Percentiles rank a stretch among this genome's conserved stretches.
Conservation (phyloP, 1,140 invertebrate species). For the Brachionus sp. region DNA sequence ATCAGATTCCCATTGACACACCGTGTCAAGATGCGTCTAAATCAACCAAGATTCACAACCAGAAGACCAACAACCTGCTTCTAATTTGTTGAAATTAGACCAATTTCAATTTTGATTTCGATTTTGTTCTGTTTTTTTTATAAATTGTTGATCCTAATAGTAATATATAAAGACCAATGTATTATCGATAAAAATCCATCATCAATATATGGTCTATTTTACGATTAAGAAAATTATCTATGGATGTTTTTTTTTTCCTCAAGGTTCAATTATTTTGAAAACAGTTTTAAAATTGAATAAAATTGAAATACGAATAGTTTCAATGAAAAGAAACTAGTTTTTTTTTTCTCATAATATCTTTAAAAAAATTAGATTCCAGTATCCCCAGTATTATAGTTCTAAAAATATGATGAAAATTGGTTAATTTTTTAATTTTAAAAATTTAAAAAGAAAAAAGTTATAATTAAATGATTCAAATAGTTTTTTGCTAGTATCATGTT, state of each 20-base stretch:
- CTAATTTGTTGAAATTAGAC: conserved; percentile 39
- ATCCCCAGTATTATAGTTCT: no score
- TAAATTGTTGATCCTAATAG: neutral
- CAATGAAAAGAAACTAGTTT: conserved; percentile 9
- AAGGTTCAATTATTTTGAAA: conserved; percentile 33
- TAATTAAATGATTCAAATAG: no score
- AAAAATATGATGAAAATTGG: no score
- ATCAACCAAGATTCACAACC: conserved; percentile 65
- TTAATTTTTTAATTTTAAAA: no score
- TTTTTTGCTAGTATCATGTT: no score
- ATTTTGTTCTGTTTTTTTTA: conserved; percentile 28
- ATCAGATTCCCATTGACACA: conserved; percentile 95
- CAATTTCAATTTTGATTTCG: neutral
- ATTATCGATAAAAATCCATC: neutral
- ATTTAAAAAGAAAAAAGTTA: no score
- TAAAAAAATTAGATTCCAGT: no score
- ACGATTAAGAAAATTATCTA: neutral
- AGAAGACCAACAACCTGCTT: conserved; percentile 76
- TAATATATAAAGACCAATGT: neutral
- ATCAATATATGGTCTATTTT: neutral
- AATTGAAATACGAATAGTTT: conserved; percentile 26
- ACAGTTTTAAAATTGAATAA: conserved; percentile 32
- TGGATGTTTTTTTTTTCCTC: neutral
- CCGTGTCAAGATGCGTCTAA: conserved; percentile 69
- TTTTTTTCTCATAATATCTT: neutral